These are phyloP conservation scores for Netelia virgata DNA, from an alignment of 2,888 invertebrate species.

Conservation along the genomic window DNA sequence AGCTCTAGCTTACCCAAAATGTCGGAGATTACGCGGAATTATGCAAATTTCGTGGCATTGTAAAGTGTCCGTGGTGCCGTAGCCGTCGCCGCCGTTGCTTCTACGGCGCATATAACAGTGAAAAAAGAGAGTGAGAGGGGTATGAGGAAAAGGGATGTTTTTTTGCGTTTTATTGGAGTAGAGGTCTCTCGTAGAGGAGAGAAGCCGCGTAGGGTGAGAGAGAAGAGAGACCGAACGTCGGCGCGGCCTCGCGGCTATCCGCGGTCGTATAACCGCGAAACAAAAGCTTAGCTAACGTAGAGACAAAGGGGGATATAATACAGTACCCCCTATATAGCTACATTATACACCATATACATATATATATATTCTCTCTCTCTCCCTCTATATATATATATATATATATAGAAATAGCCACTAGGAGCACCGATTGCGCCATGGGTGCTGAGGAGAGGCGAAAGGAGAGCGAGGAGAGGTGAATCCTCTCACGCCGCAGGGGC, in stretches of 20 bases:
- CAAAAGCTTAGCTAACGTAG: slow-evolving; percentile 84
- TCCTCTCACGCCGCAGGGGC: slow-evolving; percentile 77
- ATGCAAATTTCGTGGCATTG: slow-evolving; percentile 83
- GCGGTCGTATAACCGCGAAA: slow-evolving; percentile 84
- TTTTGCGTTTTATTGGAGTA: slow-evolving; percentile 83
- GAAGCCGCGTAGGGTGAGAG: slow-evolving; percentile 42
- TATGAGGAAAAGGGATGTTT: slow-evolving; percentile 75
- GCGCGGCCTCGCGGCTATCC: slow-evolving; percentile 77
- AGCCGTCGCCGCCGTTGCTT: slow-evolving; percentile 44
- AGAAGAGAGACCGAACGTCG: slow-evolving; percentile 42
- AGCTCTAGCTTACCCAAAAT: slow-evolving; percentile 77
- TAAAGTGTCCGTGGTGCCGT: slow-evolving; percentile 77
- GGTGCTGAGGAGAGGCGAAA: slow-evolving; percentile 25
- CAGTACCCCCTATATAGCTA: slow-evolving; percentile 33
- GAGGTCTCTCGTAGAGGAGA: slow-evolving; percentile 44
- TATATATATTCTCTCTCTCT: not conserved
- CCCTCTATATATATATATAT: not conserved
- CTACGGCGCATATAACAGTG: slow-evolving; percentile 30
- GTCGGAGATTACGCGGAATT: slow-evolving; percentile 84
- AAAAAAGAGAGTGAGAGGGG: slow-evolving; percentile 29
- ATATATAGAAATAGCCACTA: slow-evolving; percentile 14
- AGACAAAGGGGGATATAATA: slow-evolving; percentile 80
- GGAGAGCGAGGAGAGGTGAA: slow-evolving; percentile 61
- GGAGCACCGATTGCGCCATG: slow-evolving; percentile 49
- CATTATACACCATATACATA: slow-evolving; percentile 40